Evolutionary conservation across 2,888 invertebrate genomes (phyloP).

Genomic region (Dryadula phaetusa): DNA sequence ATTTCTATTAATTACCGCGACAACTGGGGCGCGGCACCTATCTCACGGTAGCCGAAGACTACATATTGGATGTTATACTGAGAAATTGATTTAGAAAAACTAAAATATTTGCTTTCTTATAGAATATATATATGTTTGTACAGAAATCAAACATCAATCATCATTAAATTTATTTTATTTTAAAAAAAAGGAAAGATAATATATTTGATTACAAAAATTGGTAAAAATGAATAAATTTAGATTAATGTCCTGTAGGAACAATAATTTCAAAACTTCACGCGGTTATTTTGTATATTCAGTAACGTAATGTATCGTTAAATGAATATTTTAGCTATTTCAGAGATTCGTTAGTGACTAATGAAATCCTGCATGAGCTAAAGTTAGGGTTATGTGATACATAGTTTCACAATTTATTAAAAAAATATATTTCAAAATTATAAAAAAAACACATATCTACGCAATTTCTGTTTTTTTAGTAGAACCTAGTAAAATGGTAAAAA

Average conservation of each 20-base stretch:
- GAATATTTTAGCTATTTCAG: conserved; percentile 26
- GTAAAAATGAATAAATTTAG: no score
- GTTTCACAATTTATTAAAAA: conserved; percentile 1
- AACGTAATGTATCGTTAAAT: conserved; percentile 19
- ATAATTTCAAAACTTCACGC: neutral
- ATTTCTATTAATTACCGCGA: conserved; percentile 74
- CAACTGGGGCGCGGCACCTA: conserved; percentile 67
- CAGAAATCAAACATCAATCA: no score
- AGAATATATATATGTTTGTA: no score
- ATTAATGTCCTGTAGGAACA: no score
- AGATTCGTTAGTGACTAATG: conserved; percentile 29
- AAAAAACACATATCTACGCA: no score
- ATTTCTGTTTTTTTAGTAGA: no score
- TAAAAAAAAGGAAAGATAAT: no score
- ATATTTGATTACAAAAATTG: no score
- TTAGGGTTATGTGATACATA: conserved; percentile 18
- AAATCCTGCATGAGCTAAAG: conserved; percentile 25
- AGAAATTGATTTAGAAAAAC: conserved; percentile 15
- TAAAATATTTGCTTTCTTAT: neutral
- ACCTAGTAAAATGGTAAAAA: no score
- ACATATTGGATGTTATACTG: conserved; percentile 37
- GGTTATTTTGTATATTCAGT: conserved; percentile 3
- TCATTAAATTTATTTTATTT: no score
- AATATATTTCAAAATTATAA: no score
- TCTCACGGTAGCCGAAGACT: conserved; percentile 57